Base-by-base conservation (phyloP, 2,888 invertebrate genomes). In the Drosophila barbarae region DNA sequence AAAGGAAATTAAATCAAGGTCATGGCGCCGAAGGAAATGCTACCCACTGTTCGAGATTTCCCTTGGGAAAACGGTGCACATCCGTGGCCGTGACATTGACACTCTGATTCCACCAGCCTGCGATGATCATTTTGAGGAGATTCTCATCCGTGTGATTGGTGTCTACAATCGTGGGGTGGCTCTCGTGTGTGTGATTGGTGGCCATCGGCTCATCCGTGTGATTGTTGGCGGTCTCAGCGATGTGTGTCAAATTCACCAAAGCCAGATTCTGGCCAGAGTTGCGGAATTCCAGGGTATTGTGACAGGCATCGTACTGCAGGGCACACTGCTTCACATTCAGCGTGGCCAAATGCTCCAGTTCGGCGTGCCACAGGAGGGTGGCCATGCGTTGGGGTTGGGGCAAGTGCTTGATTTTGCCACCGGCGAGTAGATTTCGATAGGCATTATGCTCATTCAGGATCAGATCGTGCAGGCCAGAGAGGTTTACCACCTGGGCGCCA, bases 261-360 rank as follows among this genome's bases (percentile, higher is more conserved):
- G 64, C 84, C 64, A 84, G 10, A 49, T 74, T 81, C 52, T 81
- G 81, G 1, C 84, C 81, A 0, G 84, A 69, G 10, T 82, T 70
- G 1, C 15, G 52, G 30, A 72, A 81, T 8, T 66, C 58, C 0
- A 1, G 10, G 5, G 80, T 84, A n/a, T 74, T 82, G 52, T 79
- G 83, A 12, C 80, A 81, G 2, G 34, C 46, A 50, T 84, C 84
- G 39, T 66, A 52, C 26, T 35, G 30, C 26, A 65, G 2, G 0
- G n/a, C 42, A 38, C 80, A 81, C 41, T 72, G 77, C 39, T 63
- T 75, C 1, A 79, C 77, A 54, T 76, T 82, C 6, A 79, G 42
- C 5, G 28, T 23, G 5, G 81, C 81, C 42, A 81, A 28, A 10
- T 58, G n/a, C 39, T 69, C 80, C 44, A 81, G 47, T 9, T 79